These are phyloP conservation scores for Xestobium rufovillosum DNA, from an alignment of 2,888 invertebrate genomes.

Conservation along the genomic window DNA sequence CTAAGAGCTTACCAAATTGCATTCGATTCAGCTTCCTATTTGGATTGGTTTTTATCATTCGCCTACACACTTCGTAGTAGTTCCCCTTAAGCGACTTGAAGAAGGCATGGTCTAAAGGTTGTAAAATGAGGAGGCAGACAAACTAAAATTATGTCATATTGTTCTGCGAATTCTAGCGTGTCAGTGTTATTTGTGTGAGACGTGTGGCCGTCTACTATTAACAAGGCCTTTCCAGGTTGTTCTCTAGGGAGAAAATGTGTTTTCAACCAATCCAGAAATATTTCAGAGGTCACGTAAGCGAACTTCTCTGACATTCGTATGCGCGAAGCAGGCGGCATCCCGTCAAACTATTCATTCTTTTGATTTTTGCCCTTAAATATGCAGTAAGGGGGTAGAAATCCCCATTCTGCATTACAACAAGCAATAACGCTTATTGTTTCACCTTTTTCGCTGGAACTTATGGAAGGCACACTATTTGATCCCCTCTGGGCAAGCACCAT, in stretches of 20 bases:
- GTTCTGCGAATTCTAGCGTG: not conserved
- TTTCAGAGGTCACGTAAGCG: conserved; percentile 1
- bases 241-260: not conserved
- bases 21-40: conserved; percentile 1
- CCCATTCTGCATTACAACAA: conserved; percentile 32
- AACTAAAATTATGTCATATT: not conserved
- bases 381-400: conserved; percentile 2
- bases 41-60: not conserved
- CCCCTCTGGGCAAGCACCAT: conserved; percentile 19
- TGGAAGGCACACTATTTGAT: conserved; percentile 17
- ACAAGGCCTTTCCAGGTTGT: not conserved
- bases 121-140: not conserved
- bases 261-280: not conserved
- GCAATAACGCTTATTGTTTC: conserved; percentile 30
- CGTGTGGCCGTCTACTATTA: not conserved
- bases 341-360: conserved; percentile 2
- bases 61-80: conserved; percentile 1
- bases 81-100: not conserved
- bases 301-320: conserved; percentile 3
- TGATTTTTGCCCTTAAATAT: conserved; percentile 1
- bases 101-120: conserved; percentile 1
- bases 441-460: conserved; percentile 25
- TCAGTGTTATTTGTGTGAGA: conserved; percentile 1
- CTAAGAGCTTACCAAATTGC: not conserved
- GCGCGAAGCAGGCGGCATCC: not conserved